Base-by-base conservation (phyloP, 1,140 invertebrate species). In the Panagrolaimus sp. region DNA sequence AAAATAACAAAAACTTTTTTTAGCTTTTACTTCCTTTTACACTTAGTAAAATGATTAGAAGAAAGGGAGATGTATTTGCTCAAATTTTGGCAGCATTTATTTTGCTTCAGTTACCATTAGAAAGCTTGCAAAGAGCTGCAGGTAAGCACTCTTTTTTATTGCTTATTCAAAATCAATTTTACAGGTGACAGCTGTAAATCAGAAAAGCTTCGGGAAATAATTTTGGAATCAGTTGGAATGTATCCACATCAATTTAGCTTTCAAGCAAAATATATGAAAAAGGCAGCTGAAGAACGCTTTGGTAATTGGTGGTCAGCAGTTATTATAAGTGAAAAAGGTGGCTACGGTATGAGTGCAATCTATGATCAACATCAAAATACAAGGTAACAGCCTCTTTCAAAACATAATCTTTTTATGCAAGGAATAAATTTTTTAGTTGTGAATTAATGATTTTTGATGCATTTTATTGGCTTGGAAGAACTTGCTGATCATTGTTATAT, bases 191-290 rank as follows among this genome's bases (percentile, higher is more conserved):
- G 79, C 48, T 82, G 80, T 63, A 82, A 81, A 68, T 82, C 80
- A 51, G 78, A 81, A n/a, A 82, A 82, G 62, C 57, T 82, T 43
- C 51, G 73, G 25, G 80, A 82, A 66, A 65, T 82, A 42, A 80
- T 82, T 47, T 47, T 82, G 20, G 80, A 82, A 61, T 82, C 81
- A 9, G 79, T 83, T 31, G 79, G 76, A 0, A 68, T 75, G 31
- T 82, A 82, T 61, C 80, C 80, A 11, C 80, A 82, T 72, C 80
- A 82, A 67, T 82, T 82, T 66, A 83, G 80, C 65, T 80, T 83
- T 68, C 80, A 82, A 68, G 80, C 80, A 31, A 82, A 74, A 66
- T 81, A 81, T 48, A 80, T 83, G 77, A 81, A 81, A 70, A 75
- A 81, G 74, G 65, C 73, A 44, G 81, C 80, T 25, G 80, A 81